A percentile compares a stretch with the other conserved stretches of the same genome.
Conservation (phyloP, 2,797 vertebrate species). For the Malurus splendens region DNA sequence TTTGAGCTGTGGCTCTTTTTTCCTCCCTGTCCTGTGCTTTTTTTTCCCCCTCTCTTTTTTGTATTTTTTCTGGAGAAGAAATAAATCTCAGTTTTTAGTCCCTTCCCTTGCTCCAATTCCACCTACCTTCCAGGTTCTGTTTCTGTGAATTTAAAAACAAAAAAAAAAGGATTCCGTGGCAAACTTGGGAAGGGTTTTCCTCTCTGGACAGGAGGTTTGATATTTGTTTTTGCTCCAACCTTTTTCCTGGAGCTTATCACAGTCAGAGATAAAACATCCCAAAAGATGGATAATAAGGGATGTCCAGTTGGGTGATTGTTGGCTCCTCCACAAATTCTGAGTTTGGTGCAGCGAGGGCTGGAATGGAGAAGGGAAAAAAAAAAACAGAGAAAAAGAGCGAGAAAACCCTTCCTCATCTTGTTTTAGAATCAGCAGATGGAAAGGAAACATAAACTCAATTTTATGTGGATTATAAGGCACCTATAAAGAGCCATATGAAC, state of each 20-base stretch:
- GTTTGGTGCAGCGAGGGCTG: not conserved
- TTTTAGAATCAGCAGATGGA: conserved; percentile 15
- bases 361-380: not conserved
- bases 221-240: not conserved
- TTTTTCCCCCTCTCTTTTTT: not conserved
- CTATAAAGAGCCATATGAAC: conserved; percentile 61
- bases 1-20: not conserved
- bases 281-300: not conserved
- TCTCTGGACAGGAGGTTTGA: not conserved
- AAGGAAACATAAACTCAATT: conserved; percentile 57
- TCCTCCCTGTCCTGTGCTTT: not conserved
- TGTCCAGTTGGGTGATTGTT: not conserved
- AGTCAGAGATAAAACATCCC: not conserved
- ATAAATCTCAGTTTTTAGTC: conserved; percentile 21
- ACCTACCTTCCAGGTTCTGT: not conserved
- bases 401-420: conserved; percentile 16
- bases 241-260: not conserved
- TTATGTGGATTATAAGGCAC: conserved; percentile 60
- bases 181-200: not conserved
- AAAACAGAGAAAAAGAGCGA: not conserved
- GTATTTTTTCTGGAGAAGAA: not conserved
- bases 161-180: not conserved
- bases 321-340: not conserved
- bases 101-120: conserved; percentile 36
- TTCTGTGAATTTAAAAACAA: not conserved